Evolutionary conservation across 2,113 vertebrate species (phyloP).

Genomic region (Silurus asotus): DNA sequence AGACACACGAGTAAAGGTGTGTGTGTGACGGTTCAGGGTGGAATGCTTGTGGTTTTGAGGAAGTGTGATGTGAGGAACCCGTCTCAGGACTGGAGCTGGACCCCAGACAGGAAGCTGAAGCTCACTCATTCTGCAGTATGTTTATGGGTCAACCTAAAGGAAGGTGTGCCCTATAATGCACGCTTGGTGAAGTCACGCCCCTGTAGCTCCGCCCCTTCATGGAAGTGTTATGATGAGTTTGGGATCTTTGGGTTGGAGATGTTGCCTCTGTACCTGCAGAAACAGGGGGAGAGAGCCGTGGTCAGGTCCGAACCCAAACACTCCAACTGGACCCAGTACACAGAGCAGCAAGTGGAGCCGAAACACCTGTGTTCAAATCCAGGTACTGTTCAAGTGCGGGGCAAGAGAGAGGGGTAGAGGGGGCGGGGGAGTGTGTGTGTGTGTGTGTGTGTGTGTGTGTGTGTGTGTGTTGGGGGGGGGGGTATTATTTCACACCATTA

Average conservation of each 20-base stretch:
- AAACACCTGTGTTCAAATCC: conserved; percentile 73
- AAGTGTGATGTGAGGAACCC: conserved; percentile 71
- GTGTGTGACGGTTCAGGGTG: conserved; percentile 71
- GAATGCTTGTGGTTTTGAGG: conserved; percentile 64
- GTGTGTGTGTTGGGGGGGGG: too few species aligned
- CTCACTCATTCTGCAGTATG: conserved; percentile 73
- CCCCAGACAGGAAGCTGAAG: conserved; percentile 69
- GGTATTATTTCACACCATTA: too few species aligned
- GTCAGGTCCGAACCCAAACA: conserved; percentile 71
- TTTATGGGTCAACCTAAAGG: conserved; percentile 71
- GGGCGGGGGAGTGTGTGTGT: not conserved
- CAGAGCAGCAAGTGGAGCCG: conserved; percentile 66
- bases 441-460: too few species aligned
- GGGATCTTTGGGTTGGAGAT: conserved; percentile 77
- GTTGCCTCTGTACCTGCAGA: conserved; percentile 77
- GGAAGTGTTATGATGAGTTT: conserved; percentile 75
- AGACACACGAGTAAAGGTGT: conserved; percentile 72
- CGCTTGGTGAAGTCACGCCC: conserved; percentile 58
- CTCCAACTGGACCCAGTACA: conserved; percentile 80
- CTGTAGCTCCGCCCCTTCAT: conserved; percentile 76
- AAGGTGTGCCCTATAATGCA: conserved; percentile 59
- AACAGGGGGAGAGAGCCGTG: conserved; percentile 74
- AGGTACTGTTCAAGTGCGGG: conserved; percentile 67
- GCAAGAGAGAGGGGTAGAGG: not conserved
- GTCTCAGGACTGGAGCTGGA: conserved; percentile 84